Base-by-base conservation (phyloP, 2,888 invertebrate species). In the Drosophila fulvimacula region DNA sequence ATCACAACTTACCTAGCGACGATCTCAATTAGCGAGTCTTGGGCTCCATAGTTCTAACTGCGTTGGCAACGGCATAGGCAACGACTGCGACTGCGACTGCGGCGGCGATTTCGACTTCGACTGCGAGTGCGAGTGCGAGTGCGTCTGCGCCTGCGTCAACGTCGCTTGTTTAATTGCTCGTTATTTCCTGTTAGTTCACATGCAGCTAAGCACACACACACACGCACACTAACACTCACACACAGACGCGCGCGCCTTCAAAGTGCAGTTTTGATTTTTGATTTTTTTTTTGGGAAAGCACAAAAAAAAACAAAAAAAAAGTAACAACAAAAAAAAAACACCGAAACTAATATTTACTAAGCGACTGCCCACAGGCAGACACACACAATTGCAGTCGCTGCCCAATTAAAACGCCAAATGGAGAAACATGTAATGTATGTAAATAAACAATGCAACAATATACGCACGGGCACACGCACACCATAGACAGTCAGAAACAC, bases 21-120 rank as follows among this genome's bases (percentile, higher is more conserved):
- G 86, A 86, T 86, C 83, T 83, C 83, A 83, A 83, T 83, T 83
- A 86, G 83, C 77, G 70, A 76, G 66, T 77, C 77, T 75, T 82
- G 66, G 79, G 76, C 62, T 77, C 76, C 83, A 82, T 85, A 57
- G 76, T 85, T 82, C 82, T 82, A 79, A 66, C 82, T 69, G 83
- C 68, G 66, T 61, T 44, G 34, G 58, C 51, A 55, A 64, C 64
- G 19, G 34, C 39, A 13, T 39, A 24, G 9, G 7, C 38, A 7
- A 38, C 38, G 13, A 38, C 52, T 5, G n/a, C 38, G 24, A 46
- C 61, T 17, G 36, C 38, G 48, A 17, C 10, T 42, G 42, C 64
- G 44, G 34, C 58, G 13, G 49, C 58, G 71, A n/a, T n/a, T n/a
- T n/a, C n/a, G n/a, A n/a, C n/a, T n/a, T n/a, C n/a, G 44, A n/a